phyloP scores from a whole-genome alignment of 2,888 invertebrate genomes.

The Mimachlamys varia region DNA sequence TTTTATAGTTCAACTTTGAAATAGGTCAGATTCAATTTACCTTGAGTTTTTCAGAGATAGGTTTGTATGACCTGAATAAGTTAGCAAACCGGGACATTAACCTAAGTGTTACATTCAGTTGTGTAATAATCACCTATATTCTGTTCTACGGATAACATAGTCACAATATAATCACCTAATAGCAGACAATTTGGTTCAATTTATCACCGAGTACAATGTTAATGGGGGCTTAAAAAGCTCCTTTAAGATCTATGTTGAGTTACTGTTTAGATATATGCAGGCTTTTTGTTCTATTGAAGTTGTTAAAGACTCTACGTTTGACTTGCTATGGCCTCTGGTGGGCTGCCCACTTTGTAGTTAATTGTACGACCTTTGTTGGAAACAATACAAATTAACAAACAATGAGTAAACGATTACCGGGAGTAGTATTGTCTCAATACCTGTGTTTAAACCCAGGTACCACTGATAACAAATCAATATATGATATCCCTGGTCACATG shows the following conservation, averaged over 20 bases:
- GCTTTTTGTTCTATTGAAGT: not conserved
- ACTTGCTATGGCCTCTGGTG: slow-evolving; percentile 4
- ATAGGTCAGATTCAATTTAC: not conserved
- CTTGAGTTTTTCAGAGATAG: not conserved
- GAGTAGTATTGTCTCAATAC: not conserved
- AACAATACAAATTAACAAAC: not conserved
- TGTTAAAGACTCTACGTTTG: not conserved
- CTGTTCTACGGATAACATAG: not conserved
- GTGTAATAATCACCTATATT: not conserved
- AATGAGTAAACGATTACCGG: not conserved
- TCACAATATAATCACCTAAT: not conserved
- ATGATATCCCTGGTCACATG: not conserved
- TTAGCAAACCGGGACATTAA: not conserved
- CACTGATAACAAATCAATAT: not conserved
- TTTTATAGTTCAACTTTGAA: not conserved
- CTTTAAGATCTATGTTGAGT: not conserved
- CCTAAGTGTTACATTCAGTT: not conserved
- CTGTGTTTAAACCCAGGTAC: not conserved
- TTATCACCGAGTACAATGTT: not conserved
- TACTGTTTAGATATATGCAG: not conserved
- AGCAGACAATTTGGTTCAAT: not conserved
- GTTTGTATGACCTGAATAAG: not conserved
- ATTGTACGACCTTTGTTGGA: not conserved
- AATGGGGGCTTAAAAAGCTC: not conserved
- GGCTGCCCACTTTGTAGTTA: slow-evolving; percentile 21